Evolutionary conservation across 2,797 vertebrate genomes (phyloP), one percentile per base, ranked within the genome.

Genomic region (Anabacerthia variegaticeps): DNA sequence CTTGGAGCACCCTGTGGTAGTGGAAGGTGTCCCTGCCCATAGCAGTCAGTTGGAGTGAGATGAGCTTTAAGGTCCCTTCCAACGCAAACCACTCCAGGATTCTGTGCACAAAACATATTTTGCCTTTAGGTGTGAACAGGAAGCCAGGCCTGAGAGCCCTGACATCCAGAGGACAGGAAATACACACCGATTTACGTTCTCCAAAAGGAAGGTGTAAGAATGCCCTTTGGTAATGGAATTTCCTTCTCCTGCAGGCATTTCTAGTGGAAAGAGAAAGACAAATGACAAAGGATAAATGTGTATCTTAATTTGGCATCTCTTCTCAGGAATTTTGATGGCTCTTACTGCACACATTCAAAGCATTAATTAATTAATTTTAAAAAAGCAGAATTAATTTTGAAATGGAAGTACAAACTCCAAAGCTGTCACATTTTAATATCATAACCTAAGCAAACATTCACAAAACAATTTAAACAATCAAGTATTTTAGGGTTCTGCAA

Each of bases 181-280:
- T 7, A 14, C 9, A 54, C 52, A 54, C 14, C 23, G 1, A 62
- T 37, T 93, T 78, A 97, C 7, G 93, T 92, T 68, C 68, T 98
- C 99, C 99, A 99, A 97, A 99, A 99, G 39, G 94, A 85, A 18
- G 99, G 63, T 30, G 92, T 97, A 91, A 99, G 97, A 89, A 98
- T 97, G 4, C 99, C 99, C 95, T 98, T 99, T 24, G 99, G 99
- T 5, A 98, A 85, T 18, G 98, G 98, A 90, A 99, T 98, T 88
- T 99, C 98, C 92, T 98, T 97, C 63, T 76, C 97, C 89, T 98
- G 98, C 73, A 99, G 95, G 46, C 98, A 98, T 37, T 96, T 97
- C 99, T 99, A 91, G 74, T 20, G 34, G 68, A 69, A 68, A 91
- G 26, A 78, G 34, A 94, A 92, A 95, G 54, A 96, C 30, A 93